Evolutionary conservation across 2,797 vertebrate species (phyloP).

Genomic region (Sebastes minor): DNA sequence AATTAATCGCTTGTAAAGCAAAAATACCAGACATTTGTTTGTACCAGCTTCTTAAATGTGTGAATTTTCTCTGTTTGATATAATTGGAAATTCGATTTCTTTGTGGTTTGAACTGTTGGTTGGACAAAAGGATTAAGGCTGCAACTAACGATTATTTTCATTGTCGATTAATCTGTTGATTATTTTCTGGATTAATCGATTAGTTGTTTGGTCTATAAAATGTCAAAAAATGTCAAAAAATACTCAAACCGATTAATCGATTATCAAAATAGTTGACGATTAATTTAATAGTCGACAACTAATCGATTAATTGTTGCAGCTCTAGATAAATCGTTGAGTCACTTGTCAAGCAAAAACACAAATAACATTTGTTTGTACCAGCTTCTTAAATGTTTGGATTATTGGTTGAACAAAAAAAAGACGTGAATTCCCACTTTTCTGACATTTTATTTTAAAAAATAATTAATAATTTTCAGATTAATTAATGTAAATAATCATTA

Average conservation of each 20-base stretch:
- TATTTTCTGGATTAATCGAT: fast-evolving
- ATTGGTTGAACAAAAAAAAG: not conserved
- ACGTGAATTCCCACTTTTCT: not conserved
- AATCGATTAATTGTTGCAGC: too few species aligned
- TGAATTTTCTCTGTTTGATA: not conserved
- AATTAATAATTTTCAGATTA: not conserved
- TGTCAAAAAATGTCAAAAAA: too few species aligned
- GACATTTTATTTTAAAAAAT: not conserved
- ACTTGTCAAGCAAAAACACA: too few species aligned
- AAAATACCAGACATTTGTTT: not conserved
- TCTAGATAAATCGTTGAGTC: too few species aligned
- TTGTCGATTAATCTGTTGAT: too few species aligned
- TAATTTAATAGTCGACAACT: too few species aligned
- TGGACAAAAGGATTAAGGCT: not conserved
- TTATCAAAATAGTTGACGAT: too few species aligned
- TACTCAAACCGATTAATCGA: too few species aligned
- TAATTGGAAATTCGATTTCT: not conserved
- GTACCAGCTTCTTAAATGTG: not conserved
- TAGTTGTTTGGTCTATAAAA: too few species aligned
- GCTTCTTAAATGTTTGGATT: too few species aligned
- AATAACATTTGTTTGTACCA: too few species aligned
- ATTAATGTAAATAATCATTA: not conserved
- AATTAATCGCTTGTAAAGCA: not conserved
- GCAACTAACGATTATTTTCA: too few species aligned
- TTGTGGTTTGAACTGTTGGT: not conserved